These are phyloP conservation scores for Pseudonaja textilis DNA, from an alignment of 2,113 vertebrate species.

Conservation along the genomic window DNA sequence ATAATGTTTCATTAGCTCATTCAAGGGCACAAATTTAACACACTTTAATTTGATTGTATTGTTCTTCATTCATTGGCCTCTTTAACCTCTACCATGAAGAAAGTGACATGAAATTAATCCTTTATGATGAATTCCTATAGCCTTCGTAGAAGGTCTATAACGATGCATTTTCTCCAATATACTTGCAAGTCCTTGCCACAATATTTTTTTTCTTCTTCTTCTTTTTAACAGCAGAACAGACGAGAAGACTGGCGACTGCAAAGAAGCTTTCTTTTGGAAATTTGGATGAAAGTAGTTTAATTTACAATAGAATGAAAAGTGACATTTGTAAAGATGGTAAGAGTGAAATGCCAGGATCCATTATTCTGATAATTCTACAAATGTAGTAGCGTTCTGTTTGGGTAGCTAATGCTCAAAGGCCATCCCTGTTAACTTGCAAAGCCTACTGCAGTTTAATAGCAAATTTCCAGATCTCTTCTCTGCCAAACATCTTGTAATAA, in stretches of 20 bases:
- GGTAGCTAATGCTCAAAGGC: slow-evolving; percentile 69
- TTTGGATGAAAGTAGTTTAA: slow-evolving; percentile 73
- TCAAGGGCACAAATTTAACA: slow-evolving; percentile 42
- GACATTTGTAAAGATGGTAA: slow-evolving; percentile 74
- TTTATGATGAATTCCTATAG: slow-evolving; percentile 30
- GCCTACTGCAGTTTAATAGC: slow-evolving; percentile 59
- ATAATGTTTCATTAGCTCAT: slow-evolving; percentile 36
- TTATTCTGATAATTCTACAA: slow-evolving; percentile 72
- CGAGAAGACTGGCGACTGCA: slow-evolving; percentile 59
- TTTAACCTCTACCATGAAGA: slow-evolving; percentile 25
- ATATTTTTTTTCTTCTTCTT: slow-evolving; percentile 48
- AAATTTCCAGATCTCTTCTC: slow-evolving; percentile 65
- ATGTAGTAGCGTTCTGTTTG: slow-evolving; percentile 62
- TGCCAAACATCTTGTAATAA: slow-evolving; percentile 50
- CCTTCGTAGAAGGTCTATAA: slow-evolving; percentile 38
- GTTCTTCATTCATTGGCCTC: slow-evolving; percentile 1
- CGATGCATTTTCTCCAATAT: slow-evolving; percentile 37
- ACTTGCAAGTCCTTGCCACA: slow-evolving; percentile 38
- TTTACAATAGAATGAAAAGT: slow-evolving; percentile 77
- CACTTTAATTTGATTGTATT: slow-evolving; percentile 17
- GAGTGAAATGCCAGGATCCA: slow-evolving; percentile 72
- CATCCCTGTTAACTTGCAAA: slow-evolving; percentile 67
- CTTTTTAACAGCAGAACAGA: slow-evolving; percentile 55
- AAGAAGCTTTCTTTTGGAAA: slow-evolving; percentile 68
- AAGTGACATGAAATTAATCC: slow-evolving; percentile 31